A percentile compares a stretch with the other conserved stretches of the same genome.
phyloP scores from a whole-genome alignment of 2,797 vertebrate genomes.

The Thaleichthys pacificus region DNA sequence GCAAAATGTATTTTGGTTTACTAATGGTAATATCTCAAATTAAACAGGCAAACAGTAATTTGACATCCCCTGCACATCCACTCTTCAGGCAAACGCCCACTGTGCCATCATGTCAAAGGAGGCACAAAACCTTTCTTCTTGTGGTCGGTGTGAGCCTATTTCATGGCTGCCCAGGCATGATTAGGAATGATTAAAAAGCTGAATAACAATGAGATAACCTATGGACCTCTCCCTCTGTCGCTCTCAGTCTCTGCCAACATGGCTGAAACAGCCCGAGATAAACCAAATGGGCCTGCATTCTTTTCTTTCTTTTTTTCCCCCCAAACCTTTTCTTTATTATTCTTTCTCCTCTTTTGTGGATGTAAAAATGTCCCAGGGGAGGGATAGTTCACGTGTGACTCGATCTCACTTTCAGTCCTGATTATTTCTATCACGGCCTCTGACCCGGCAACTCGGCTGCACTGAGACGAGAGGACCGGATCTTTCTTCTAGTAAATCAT shows the following conservation, averaged over 20 bases:
- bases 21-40: background rate
- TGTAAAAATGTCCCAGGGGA: conserved; percentile 43
- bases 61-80: background rate
- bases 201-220: conserved; percentile 54
- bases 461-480: background rate
- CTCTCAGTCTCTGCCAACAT: conserved; percentile 25
- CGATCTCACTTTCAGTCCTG: conserved; percentile 29
- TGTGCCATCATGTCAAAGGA: conserved; percentile 1
- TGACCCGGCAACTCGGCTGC: background rate
- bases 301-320: background rate
- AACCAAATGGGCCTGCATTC: conserved; percentile 41
- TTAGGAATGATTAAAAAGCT: conserved; percentile 26
- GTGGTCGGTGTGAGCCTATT: conserved; percentile 28
- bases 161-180: conserved; percentile 50
- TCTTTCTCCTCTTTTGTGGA: conserved; percentile 30
- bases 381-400: conserved; percentile 1
- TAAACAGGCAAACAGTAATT: background rate
- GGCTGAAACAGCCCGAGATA: conserved; percentile 22
- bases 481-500: background rate
- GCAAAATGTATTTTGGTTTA: background rate
- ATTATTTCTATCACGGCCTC: conserved; percentile 16
- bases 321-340: conserved; percentile 36
- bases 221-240: conserved; percentile 37
- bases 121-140: conserved; percentile 43
- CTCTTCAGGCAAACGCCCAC: background rate